Evolutionary conservation across 2,113 vertebrate genomes (phyloP), one percentile per base, ranked within the genome.

Genomic region (Phaetusa simplex): DNA sequence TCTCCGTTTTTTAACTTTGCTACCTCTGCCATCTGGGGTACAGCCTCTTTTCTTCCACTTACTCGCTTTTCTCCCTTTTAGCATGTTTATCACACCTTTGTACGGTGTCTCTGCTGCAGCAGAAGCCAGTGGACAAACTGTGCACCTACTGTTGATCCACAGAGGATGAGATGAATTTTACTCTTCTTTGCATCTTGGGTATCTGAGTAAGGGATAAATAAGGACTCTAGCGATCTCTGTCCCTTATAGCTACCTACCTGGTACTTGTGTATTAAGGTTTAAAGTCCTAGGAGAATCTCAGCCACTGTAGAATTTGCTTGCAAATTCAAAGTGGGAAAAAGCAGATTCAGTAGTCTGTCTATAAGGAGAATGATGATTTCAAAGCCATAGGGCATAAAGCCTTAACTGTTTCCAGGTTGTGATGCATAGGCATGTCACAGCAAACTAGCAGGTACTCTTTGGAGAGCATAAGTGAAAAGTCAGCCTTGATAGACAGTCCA

Each of bases 401-500:
- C 36, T 85, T 72, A 69, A 87, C 34, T 59, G 12, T 66, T 95
- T 94, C 52, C 83, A 94, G 66, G 53, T 77, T 91, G 66, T 77
- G 58, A 85, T 67, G 76, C 53, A 93, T 62, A 92, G 6, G 53
- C 78, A 82, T 58, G 55, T 70, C 58, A 80, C 32, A 59, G 78
- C 55, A 88, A 82, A 94, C 56, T 18, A 56, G 76, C 43, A 95
- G 43, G 49, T 65, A 56, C 3, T 76, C 56, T 82, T 77, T 72
- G 24, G 85, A 94, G 86, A 94, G 66, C 23, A 1, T 62, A 92
- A 92, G 52, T 77, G 56, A 79, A 89, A 82, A 96, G 65, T 55
- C 66, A 95, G 40, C 36, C 42, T 91, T 91, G 40, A 96, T 94
- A 96, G 56, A 84, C 15, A 76, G 89, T 50, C 53, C 74, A 42